A percentile compares a stretch with the other conserved stretches of the same genome.
Evolutionary conservation across 2,113 vertebrate genomes (phyloP).

Genomic region (Aphyosemion australe): DNA sequence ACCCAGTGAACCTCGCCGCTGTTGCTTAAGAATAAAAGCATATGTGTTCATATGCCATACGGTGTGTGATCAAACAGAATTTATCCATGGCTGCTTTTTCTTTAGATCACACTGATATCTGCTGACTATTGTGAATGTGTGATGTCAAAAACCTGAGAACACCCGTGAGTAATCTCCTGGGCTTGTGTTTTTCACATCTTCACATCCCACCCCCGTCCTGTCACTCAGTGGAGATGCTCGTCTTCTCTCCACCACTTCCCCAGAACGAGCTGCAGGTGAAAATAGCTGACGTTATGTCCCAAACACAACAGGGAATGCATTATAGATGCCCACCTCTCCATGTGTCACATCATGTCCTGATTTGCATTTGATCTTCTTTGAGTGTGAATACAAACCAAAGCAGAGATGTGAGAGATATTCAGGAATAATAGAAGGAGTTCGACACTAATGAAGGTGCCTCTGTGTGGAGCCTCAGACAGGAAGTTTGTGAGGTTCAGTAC

Average conservation of each 20-base stretch:
- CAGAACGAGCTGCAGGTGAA: constrained; percentile 3
- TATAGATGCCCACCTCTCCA: constrained; percentile 58
- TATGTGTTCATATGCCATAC: constrained; percentile 4
- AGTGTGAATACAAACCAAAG: constrained; percentile 50
- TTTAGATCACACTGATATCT: constrained; percentile 7
- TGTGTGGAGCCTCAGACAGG: constrained; percentile 14
- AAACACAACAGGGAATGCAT: constrained; percentile 35
- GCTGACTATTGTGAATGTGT: background rate
- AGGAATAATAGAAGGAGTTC: constrained; percentile 9
- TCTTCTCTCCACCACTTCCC: background rate
- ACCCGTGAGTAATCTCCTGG: constrained; percentile 16
- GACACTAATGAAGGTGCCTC: constrained; percentile 44
- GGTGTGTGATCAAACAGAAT: constrained; percentile 28
- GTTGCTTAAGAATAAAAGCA: background rate
- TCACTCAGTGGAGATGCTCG: constrained; percentile 9
- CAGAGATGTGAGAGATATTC: constrained; percentile 52
- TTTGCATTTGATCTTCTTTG: constrained; percentile 63
- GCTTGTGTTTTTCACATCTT: constrained; percentile 10
- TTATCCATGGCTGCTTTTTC: background rate
- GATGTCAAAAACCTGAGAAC: constrained; percentile 11
- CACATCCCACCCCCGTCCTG: background rate
- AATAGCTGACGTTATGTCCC: constrained; percentile 22
- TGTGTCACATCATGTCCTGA: constrained; percentile 43
- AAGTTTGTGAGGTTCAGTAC: constrained; percentile 22
- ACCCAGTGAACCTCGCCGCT: background rate